Conservation (phyloP, 1,140 invertebrate species). For the Sycophaga agraensis region DNA sequence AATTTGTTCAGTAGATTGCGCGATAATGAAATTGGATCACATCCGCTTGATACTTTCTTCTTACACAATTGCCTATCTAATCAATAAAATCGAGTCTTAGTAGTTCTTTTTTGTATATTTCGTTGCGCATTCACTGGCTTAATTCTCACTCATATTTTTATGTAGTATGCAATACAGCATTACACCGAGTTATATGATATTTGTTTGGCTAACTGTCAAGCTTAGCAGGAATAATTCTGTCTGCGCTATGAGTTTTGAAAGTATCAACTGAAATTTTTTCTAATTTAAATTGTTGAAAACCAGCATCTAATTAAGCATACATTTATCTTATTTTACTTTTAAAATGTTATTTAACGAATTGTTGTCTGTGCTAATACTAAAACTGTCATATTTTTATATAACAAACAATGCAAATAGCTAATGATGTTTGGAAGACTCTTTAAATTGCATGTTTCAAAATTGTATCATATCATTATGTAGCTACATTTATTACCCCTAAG, state of each 20-base stretch:
- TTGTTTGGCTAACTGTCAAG: conserved; percentile 21
- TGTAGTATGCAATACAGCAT: conserved; percentile 27
- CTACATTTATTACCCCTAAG: no score
- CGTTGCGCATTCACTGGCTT: conserved; percentile 51
- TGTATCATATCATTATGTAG: no score
- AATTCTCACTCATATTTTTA: conserved; percentile 44
- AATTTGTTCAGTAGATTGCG: neutral
- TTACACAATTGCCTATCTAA: conserved; percentile 38
- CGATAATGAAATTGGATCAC: conserved; percentile 21
- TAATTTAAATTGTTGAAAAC: neutral
- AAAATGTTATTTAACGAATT: no score
- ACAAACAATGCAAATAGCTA: no score
- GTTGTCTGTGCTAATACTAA: no score
- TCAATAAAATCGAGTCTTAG: conserved; percentile 46
- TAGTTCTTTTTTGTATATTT: conserved; percentile 33
- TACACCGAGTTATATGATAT: conserved; percentile 24
- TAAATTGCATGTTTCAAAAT: conserved; percentile 25
- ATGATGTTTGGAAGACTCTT: conserved; percentile 11
- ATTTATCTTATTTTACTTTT: no score
- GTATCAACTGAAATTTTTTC: neutral
- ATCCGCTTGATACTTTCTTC: conserved; percentile 29
- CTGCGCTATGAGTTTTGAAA: neutral
- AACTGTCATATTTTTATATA: no score
- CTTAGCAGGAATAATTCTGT: conserved; percentile 29
- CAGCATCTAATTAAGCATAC: no score